Conservation (phyloP, 2,797 vertebrate species). For the Pseudochirops corinnae region DNA sequence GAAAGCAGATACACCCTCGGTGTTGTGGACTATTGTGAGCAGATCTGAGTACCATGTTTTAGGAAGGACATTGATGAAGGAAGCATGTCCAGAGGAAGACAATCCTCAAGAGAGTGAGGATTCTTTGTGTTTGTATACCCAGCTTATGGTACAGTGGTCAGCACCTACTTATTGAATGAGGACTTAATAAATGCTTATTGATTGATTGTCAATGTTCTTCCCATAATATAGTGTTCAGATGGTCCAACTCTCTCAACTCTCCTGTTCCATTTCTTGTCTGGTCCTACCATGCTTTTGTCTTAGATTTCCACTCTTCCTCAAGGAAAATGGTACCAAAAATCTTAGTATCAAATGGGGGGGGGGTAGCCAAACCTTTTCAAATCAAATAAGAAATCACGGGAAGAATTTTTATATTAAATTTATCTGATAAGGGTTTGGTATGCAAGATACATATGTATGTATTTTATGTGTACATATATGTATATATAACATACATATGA, state of each 20-base stretch:
- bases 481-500: not conserved
- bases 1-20: not conserved
- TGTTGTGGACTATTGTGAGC: no score
- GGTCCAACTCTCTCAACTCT: not conserved
- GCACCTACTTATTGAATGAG: not conserved
- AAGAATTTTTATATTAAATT: not conserved
- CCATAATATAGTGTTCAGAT: not conserved
- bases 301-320: not conserved
- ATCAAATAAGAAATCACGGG: not conserved
- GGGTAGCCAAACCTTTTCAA: not conserved
- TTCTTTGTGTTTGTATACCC: not conserved
- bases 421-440: not conserved
- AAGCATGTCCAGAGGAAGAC: no score
- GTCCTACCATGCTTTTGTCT: not conserved
- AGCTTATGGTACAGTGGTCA: not conserved
- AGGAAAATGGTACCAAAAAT: not conserved
- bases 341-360: not conserved
- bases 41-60: no score
- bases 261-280: not conserved
- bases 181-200: not conserved
- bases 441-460: not conserved
- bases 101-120: no score
- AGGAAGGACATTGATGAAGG: no score
- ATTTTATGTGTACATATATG: not conserved
- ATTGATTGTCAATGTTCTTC: not conserved